Conservation (phyloP, 1,140 invertebrate genomes). For the Campodea augens region DNA sequence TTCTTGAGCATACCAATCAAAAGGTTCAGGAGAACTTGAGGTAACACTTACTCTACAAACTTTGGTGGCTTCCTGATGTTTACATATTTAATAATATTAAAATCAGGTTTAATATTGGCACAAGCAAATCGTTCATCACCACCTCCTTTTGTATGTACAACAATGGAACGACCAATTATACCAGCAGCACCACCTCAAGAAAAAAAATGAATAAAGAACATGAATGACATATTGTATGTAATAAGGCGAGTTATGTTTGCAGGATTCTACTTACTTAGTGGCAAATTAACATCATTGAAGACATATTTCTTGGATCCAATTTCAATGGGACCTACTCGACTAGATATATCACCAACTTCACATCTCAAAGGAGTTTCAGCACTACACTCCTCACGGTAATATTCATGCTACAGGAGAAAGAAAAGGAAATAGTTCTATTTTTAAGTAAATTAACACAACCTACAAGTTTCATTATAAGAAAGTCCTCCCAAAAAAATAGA, state of each 20-base stretch:
- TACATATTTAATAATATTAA: slow-evolving; percentile 75
- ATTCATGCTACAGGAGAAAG: slow-evolving; percentile 39
- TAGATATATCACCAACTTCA: slow-evolving; percentile 79
- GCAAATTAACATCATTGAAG: slow-evolving; percentile 70
- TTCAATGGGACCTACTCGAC: slow-evolving; percentile 61
- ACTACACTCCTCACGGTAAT: slow-evolving; percentile 71
- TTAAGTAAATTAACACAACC: too few species aligned
- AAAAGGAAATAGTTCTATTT: background rate
- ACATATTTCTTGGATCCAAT: slow-evolving; percentile 57
- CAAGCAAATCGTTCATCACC: slow-evolving; percentile 57
- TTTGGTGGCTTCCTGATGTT: slow-evolving; percentile 67
- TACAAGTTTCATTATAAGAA: too few species aligned
- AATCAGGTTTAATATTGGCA: slow-evolving; percentile 76
- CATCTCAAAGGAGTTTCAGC: slow-evolving; percentile 70
- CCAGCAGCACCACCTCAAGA: slow-evolving; percentile 39
- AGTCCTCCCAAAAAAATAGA: slow-evolving; percentile 12
- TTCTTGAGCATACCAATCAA: too few species aligned
- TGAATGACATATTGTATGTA: slow-evolving; percentile 3
- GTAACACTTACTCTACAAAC: slow-evolving; percentile 58
- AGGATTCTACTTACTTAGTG: slow-evolving; percentile 33
- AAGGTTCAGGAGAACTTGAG: slow-evolving; percentile 4
- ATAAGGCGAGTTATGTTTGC: background rate
- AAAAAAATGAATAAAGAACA: slow-evolving; percentile 8
- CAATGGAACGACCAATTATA: slow-evolving; percentile 65
- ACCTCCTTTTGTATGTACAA: slow-evolving; percentile 57